Evolutionary conservation across 2,888 invertebrate species (phyloP).

Genomic region (Nemoura dubitans): DNA sequence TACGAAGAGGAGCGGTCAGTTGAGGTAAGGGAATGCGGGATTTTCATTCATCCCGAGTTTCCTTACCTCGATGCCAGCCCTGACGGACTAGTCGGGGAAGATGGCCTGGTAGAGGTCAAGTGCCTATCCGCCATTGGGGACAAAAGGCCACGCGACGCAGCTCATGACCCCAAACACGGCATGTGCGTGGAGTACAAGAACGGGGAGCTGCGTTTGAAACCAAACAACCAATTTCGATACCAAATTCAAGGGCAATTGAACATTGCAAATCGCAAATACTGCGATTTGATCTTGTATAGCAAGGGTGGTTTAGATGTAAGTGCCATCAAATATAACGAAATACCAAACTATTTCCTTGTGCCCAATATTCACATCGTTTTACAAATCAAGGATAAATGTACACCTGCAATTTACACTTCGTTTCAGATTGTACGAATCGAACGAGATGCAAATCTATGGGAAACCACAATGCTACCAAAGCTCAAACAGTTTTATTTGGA

Average conservation of each 20-base stretch:
- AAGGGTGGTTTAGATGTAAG: too few relatives aligned
- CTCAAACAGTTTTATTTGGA: neutral
- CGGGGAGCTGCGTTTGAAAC: neutral
- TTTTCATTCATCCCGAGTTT: slow-evolving; percentile 10
- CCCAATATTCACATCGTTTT: neutral
- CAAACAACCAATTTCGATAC: neutral
- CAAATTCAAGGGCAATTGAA: too few relatives aligned
- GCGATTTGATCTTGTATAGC: too few relatives aligned
- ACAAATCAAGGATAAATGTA: too few relatives aligned
- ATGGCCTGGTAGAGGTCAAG: too few relatives aligned
- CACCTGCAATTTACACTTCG: too few relatives aligned
- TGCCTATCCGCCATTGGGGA: too few relatives aligned
- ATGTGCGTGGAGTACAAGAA: neutral
- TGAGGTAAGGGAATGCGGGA: slow-evolving; percentile 8
- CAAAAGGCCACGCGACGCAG: slow-evolving; percentile 28
- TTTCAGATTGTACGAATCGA: too few relatives aligned
- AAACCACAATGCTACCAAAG: neutral
- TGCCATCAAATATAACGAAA: slow-evolving; percentile 8
- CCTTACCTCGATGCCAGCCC: slow-evolving; percentile 34
- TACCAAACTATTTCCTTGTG: neutral
- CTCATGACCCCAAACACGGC: neutral
- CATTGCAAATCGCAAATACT: too few relatives aligned
- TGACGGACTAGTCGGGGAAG: too few relatives aligned
- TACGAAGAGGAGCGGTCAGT: slow-evolving; percentile 24
- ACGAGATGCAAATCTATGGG: neutral